These are phyloP conservation scores for Turritopsis rubra DNA, from an alignment of 30 jellyfish, hydroid and myxozoan genomes.

Conservation along the genomic window DNA sequence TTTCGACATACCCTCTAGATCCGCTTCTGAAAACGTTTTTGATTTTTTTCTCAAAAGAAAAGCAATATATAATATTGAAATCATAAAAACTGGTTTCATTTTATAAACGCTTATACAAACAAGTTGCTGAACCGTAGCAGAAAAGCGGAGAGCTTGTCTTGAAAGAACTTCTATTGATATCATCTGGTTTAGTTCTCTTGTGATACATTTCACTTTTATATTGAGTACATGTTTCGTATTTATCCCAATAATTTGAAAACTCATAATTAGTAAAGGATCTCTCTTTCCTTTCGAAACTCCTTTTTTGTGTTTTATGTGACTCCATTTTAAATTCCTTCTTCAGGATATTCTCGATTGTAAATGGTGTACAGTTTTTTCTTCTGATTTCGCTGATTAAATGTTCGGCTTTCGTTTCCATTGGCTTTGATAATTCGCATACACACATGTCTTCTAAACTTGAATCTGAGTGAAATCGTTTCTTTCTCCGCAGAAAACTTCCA, in stretches of 20 bases:
- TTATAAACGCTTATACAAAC: neutral
- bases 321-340: neutral
- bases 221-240: neutral
- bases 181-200: neutral
- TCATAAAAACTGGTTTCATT: neutral
- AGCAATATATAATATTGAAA: too few relatives aligned
- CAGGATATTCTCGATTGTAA: neutral
- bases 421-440: neutral
- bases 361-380: neutral
- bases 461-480: slow-evolving; percentile 63
- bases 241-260: neutral
- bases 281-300: neutral
- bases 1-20: too few relatives aligned
- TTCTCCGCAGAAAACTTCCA: slow-evolving; percentile 85
- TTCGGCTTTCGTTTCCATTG: neutral
- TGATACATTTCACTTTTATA: neutral
- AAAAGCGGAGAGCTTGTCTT: neutral
- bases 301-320: neutral
- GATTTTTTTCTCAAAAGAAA: too few relatives aligned
- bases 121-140: neutral
- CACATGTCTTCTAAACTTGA: neutral
- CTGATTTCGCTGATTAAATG: neutral
- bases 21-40: too few relatives aligned
- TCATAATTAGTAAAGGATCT: neutral
- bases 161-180: neutral